Evolutionary conservation across 2,888 invertebrate species (phyloP).

Genomic region (Teleiodes luculella): DNA sequence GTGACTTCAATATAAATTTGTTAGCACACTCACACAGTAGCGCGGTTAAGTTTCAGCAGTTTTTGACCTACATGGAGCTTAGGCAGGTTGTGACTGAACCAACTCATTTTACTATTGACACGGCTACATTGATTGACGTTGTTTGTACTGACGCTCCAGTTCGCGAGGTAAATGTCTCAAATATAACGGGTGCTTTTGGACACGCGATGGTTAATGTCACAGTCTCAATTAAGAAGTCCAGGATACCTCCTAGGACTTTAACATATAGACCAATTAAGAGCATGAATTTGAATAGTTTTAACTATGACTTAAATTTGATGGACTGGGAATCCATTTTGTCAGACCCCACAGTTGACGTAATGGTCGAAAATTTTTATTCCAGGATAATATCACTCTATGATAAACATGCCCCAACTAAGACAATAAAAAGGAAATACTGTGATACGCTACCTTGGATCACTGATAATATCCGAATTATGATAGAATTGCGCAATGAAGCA

Average conservation of each 20-base stretch:
- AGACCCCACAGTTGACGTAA: background rate
- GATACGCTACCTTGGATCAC: background rate
- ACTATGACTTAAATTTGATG: background rate
- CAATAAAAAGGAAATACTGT: background rate
- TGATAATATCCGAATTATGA: background rate
- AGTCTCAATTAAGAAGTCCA: conserved; percentile 10
- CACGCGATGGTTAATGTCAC: conserved; percentile 14
- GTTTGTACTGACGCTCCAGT: conserved; percentile 18
- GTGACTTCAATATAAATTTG: too few species aligned
- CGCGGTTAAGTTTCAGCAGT: conserved; percentile 15
- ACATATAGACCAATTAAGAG: background rate
- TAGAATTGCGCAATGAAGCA: too few species aligned
- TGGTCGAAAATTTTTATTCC: background rate
- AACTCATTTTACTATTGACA: conserved; percentile 6
- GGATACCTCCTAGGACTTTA: background rate
- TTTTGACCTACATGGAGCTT: too few species aligned
- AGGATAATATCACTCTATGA: background rate
- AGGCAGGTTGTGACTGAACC: too few species aligned
- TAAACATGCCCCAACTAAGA: background rate
- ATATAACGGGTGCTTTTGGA: conserved; percentile 2
- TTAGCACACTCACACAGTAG: conserved; percentile 3
- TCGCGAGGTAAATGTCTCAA: too few species aligned
- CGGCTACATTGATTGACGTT: conserved; percentile 19
- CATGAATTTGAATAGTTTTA: background rate
- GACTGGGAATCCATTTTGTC: background rate